Evolutionary conservation across 2,797 vertebrate species (phyloP).

Genomic region (Lutjanus campechanus): DNA sequence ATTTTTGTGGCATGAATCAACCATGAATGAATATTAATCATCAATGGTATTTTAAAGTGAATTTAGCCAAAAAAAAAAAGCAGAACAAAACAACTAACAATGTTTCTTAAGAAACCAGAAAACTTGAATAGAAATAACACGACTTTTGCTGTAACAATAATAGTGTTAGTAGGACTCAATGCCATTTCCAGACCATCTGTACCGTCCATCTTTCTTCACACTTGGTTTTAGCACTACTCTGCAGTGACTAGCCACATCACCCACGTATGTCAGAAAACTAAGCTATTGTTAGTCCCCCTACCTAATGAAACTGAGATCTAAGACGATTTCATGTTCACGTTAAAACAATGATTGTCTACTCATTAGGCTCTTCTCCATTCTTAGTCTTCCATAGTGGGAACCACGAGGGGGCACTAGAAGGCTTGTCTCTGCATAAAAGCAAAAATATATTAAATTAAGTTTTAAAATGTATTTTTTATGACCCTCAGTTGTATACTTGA

Average conservation of each 20-base stretch:
- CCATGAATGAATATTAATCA: not conserved
- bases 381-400: not conserved
- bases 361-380: not conserved
- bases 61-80: not conserved
- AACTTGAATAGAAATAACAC: conserved; percentile 1
- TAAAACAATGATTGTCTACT: not conserved
- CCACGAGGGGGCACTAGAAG: conserved; percentile 33
- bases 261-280: conserved; percentile 27
- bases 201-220: conserved; percentile 37
- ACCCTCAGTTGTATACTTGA: not conserved
- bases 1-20: not conserved
- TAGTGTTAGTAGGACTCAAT: conserved; percentile 6
- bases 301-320: conserved; percentile 21
- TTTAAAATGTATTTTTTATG: not conserved
- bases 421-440: not conserved
- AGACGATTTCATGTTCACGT: conserved; percentile 1
- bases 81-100: not conserved
- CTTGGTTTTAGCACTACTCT: conserved; percentile 35
- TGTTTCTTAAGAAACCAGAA: not conserved
- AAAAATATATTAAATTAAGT: not conserved
- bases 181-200: conserved; percentile 44
- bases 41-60: not conserved
- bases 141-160: conserved; percentile 31
- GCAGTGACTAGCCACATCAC: conserved; percentile 30
- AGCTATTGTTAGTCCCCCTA: conserved; percentile 31